phyloP scores from a whole-genome alignment of 2,888 invertebrate genomes.

The Lomographa bimaculata region DNA sequence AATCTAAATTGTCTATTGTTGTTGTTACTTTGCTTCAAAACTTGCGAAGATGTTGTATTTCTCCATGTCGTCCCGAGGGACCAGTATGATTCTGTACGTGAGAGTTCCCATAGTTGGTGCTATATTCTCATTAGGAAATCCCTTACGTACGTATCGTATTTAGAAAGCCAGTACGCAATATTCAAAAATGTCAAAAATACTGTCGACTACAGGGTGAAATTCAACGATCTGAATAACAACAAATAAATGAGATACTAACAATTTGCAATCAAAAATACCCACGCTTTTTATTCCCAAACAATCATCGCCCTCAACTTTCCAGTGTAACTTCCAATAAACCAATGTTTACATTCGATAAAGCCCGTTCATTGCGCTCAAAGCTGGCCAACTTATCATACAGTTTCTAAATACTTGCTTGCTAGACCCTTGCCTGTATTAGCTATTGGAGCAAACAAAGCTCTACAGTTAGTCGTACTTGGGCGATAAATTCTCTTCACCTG shows the following conservation, averaged over 20 bases:
- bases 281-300: neutral
- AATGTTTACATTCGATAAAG: conserved; percentile 24
- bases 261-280: neutral
- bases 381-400: conserved; percentile 23
- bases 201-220: too few relatives aligned
- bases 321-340: conserved; percentile 11
- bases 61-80: conserved; percentile 28
- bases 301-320: conserved; percentile 7
- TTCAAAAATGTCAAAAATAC: too few relatives aligned
- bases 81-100: conserved; percentile 15
- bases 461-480: conserved; percentile 30
- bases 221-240: too few relatives aligned
- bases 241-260: neutral
- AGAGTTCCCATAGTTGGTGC: conserved; percentile 2
- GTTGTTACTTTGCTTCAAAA: conserved; percentile 23
- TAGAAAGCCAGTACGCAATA: too few relatives aligned
- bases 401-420: conserved; percentile 27
- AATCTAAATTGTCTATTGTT: conserved; percentile 20
- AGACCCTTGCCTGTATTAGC: conserved; percentile 38
- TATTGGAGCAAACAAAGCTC: conserved; percentile 28
- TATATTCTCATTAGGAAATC: conserved; percentile 14
- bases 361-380: conserved; percentile 15
- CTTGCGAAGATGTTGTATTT: conserved; percentile 21
- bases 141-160: too few relatives aligned
- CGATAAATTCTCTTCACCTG: conserved; percentile 41